Base-by-base conservation (phyloP, 92 coral and sea anemone species). In the Porites rus region DNA sequence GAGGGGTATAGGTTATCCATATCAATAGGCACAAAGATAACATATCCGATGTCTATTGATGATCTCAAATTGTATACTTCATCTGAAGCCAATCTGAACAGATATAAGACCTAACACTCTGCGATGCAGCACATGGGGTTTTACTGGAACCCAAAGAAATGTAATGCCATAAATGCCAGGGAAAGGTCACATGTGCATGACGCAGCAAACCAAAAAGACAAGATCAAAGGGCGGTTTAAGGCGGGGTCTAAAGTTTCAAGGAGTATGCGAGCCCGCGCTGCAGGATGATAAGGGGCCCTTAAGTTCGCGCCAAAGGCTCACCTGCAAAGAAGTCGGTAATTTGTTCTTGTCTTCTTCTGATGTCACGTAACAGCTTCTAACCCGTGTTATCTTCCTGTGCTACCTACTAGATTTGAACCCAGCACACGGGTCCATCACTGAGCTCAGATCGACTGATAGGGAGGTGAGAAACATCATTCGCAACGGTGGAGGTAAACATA, bases 111-210 rank as follows among this genome's bases (percentile, higher is more conserved):
- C 56, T 14, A 46, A 78, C n/a, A 79, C 51, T 22, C 21, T 31
- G 88, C 92, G 53, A 90, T 90, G 88, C 76, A 78, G 67, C 84
- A 81, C 64, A 81, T 79, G 11, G 92, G 91, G 31, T 28, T 28
- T 28, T 28, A 28, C 3, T 90, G 91, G 93, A 90, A 82, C 80
- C 88, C 76, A 53, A 87, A 81, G 69, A 90, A 90, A 72, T 90
- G 91, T 38, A 65, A 68, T 52, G 81, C 74, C 46, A 60, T 80
- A 50, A 87, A 87, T 74, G 91, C 87, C 10, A 87, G 63, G 67
- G 14, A 88, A 74, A 88, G 93, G 28, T 28, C 31, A 28, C 31
- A 28, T 1, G 76, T 77, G 79, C 50, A 51, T 74, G 84, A 75
- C 51, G 79, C 69, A 50, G 16, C 88, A 76, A 79, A 77, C 17